These are phyloP conservation scores for Drosophila oshimai DNA, from an alignment of 1,140 invertebrate genomes.

Conservation along the genomic window DNA sequence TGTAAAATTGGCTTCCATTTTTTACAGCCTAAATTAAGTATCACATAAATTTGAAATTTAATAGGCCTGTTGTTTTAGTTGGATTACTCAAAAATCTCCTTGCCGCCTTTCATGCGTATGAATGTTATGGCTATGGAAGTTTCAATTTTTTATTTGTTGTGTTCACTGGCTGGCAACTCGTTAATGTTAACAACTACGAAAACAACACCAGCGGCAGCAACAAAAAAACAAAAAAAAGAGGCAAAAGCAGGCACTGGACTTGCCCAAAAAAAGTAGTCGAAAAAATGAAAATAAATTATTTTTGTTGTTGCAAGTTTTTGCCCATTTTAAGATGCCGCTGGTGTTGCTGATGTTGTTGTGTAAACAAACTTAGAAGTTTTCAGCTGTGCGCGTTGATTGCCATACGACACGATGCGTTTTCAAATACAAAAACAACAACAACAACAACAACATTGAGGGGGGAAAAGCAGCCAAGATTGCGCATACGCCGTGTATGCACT, in stretches of 20 bases:
- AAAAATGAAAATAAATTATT: conserved; percentile 38
- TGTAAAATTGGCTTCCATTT: background rate
- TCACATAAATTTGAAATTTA: conserved; percentile 22
- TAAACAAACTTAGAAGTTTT: conserved; percentile 73
- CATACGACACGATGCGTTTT: conserved; percentile 75
- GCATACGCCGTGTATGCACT: conserved; percentile 47
- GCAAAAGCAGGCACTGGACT: conserved; percentile 10
- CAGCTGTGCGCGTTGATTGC: conserved; percentile 76
- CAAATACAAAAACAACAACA: conserved; percentile 47
- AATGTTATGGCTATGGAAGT: conserved; percentile 19
- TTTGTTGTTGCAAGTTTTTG: conserved; percentile 26
- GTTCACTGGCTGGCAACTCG: conserved; percentile 21
- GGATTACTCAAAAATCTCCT: conserved; percentile 16
- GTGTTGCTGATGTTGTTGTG: conserved; percentile 14
- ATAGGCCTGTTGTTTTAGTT: conserved; percentile 26
- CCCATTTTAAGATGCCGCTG: conserved; percentile 44
- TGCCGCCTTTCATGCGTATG: conserved; percentile 14
- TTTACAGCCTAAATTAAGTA: conserved; percentile 1
- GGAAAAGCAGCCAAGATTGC: conserved; percentile 37
- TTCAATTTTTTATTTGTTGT: conserved; percentile 2
- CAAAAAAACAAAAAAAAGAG: conserved; percentile 1
- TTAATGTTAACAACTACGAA: conserved; percentile 42
- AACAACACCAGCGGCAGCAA: conserved; percentile 12
- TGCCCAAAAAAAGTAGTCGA: conserved; percentile 33
- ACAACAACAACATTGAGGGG: conserved; percentile 1